A percentile compares a stretch with the other conserved stretches of the same genome.
Evolutionary conservation across 2,797 vertebrate genomes (phyloP).

Genomic region (Hapalemur alaotrensis): DNA sequence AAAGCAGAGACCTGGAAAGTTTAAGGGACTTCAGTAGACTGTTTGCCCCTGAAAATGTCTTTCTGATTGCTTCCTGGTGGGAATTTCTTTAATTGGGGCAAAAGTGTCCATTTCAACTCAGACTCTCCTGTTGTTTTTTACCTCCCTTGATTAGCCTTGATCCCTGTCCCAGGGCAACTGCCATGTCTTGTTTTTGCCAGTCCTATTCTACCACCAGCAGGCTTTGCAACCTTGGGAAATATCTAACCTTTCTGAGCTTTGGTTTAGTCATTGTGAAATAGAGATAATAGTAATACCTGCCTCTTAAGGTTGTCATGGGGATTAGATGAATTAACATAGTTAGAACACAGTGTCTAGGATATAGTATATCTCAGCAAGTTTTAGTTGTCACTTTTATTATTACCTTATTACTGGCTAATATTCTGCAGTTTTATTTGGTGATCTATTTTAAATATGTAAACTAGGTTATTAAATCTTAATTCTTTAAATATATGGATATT

Average conservation of each 20-base stretch:
- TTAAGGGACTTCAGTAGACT: not conserved
- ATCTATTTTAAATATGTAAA: not conserved
- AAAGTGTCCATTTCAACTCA: not conserved
- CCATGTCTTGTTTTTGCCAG: rapidly evolving
- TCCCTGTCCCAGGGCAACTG: not conserved
- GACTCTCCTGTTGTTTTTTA: not conserved
- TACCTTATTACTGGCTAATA: not conserved
- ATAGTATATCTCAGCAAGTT: no score
- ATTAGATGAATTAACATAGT: not conserved
- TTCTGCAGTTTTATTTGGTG: not conserved
- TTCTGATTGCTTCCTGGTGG: not conserved
- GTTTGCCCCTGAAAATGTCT: not conserved
- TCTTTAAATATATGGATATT: not conserved
- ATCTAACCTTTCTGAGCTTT: not conserved
- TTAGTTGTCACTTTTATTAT: not conserved
- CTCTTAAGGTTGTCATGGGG: not conserved
- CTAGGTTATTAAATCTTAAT: not conserved
- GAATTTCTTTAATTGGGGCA: not conserved
- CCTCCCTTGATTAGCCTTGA: not conserved
- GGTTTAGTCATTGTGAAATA: not conserved
- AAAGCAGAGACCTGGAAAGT: not conserved
- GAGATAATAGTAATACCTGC: not conserved
- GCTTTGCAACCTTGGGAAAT: not conserved
- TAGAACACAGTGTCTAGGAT: not conserved
- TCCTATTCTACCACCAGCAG: no score